Conservation (phyloP, 2,113 vertebrate species). For the Lophura nycthemera region DNA sequence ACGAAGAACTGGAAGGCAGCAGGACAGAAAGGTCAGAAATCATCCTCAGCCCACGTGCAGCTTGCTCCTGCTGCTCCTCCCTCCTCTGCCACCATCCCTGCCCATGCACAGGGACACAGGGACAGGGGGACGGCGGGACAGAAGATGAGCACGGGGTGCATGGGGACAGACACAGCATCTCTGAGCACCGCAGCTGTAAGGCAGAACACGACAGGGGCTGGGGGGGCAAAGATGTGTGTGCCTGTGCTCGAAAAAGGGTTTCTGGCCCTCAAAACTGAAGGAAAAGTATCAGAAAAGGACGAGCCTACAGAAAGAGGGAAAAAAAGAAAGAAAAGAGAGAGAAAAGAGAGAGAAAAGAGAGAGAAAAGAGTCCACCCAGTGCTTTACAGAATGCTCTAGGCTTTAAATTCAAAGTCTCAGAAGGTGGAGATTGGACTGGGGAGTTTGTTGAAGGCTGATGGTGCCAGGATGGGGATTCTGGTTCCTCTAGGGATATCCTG, state of each 20-base stretch:
- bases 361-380: not conserved
- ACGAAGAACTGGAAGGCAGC: constrained; percentile 66
- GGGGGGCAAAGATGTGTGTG: not conserved
- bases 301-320: not conserved
- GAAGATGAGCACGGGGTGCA: accelerated
- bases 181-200: accelerated
- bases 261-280: accelerated
- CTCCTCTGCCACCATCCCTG: not conserved
- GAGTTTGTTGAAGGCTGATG: accelerated
- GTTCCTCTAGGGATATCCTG: not conserved
- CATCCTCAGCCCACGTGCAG: accelerated
- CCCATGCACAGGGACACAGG: accelerated
- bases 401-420: not conserved
- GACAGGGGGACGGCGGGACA: not conserved
- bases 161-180: not conserved
- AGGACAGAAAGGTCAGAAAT: not conserved
- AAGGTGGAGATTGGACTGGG: too few species aligned
- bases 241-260: not conserved
- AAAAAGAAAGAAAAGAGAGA: not conserved
- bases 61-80: accelerated
- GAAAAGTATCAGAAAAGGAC: not conserved
- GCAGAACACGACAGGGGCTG: too few species aligned
- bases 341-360: not conserved
- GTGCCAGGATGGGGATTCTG: not conserved
- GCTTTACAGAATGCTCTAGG: not conserved